Conservation (phyloP, 2,888 invertebrate genomes). For the Trypoxylon attenuatum region DNA sequence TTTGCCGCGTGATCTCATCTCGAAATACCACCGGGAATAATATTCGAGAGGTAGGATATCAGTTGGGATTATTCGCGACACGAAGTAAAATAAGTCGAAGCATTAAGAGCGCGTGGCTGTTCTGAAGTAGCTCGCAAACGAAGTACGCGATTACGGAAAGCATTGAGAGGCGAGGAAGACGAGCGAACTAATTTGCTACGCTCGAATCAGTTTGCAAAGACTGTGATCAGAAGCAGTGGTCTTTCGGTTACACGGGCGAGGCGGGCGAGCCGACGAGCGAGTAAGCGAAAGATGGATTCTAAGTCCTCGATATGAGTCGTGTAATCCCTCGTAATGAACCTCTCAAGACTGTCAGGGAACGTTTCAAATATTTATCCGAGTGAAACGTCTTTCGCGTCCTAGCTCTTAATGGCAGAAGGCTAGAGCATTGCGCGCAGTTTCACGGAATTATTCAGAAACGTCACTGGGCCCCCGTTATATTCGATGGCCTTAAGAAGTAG, state of each 20-base stretch:
- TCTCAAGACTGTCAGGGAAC: constrained; percentile 64
- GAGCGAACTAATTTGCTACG: constrained; percentile 63
- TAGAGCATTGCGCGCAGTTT: constrained; percentile 34
- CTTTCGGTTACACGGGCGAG: not conserved
- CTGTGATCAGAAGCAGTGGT: constrained; percentile 59
- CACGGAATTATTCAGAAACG: constrained; percentile 50
- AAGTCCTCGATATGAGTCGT: constrained; percentile 69
- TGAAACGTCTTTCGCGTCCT: constrained; percentile 53
- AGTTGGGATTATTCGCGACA: not conserved
- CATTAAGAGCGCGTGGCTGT: not conserved
- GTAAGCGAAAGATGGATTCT: constrained; percentile 59
- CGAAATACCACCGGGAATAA: not conserved
- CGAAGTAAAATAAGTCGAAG: constrained; percentile 1
- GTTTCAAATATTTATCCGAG: constrained; percentile 66
- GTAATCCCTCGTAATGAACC: constrained; percentile 71
- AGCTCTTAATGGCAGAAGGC: constrained; percentile 46
- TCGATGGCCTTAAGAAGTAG: constrained; percentile 15
- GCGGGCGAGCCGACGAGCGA: not conserved
- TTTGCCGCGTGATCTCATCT: no score
- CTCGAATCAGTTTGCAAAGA: constrained; percentile 59
- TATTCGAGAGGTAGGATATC: no score
- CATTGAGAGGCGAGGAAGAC: constrained; percentile 34
- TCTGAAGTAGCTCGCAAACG: constrained; percentile 2
- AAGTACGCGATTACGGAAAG: constrained; percentile 8
- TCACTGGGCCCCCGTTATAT: constrained; percentile 30